phyloP scores from a whole-genome alignment of 30 jellyfish, hydroid and myxozoan genomes.

The Hydractinia echinata region DNA sequence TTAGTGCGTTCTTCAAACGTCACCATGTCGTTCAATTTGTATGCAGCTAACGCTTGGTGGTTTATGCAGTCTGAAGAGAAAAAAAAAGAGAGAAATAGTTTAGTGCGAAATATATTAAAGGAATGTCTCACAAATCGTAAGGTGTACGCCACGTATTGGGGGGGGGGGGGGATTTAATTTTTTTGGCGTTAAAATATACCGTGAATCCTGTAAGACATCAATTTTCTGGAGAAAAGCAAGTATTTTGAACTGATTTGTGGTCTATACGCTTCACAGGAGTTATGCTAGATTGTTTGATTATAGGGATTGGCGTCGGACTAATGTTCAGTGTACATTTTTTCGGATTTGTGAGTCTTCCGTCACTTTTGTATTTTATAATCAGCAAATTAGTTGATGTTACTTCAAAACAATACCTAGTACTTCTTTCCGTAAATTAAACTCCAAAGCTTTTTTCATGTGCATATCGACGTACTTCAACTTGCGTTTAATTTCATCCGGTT shows the following conservation, averaged over 20 bases:
- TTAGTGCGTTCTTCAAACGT: conserved; percentile 51
- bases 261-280: too few relatives aligned
- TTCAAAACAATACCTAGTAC: conserved; percentile 6
- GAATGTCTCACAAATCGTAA: conserved; percentile 48
- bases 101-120: background rate
- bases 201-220: too few relatives aligned
- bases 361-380: background rate
- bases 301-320: background rate
- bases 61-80: conserved; percentile 14
- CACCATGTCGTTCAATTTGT: conserved; percentile 58
- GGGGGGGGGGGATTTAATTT: conserved; percentile 44
- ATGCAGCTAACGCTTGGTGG: conserved; percentile 60
- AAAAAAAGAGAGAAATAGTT: background rate
- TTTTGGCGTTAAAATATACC: conserved; percentile 34
- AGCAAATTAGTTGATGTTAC: background rate
- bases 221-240: too few relatives aligned
- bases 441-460: conserved; percentile 45
- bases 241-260: too few relatives aligned
- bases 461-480: conserved; percentile 48
- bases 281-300: conserved; percentile 10
- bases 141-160: conserved; percentile 40
- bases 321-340: background rate
- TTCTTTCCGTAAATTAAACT: conserved; percentile 17
- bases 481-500: conserved; percentile 29
- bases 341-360: background rate